Evolutionary conservation across 2,113 vertebrate species (phyloP).

Genomic region (Atrichornis clamosus): DNA sequence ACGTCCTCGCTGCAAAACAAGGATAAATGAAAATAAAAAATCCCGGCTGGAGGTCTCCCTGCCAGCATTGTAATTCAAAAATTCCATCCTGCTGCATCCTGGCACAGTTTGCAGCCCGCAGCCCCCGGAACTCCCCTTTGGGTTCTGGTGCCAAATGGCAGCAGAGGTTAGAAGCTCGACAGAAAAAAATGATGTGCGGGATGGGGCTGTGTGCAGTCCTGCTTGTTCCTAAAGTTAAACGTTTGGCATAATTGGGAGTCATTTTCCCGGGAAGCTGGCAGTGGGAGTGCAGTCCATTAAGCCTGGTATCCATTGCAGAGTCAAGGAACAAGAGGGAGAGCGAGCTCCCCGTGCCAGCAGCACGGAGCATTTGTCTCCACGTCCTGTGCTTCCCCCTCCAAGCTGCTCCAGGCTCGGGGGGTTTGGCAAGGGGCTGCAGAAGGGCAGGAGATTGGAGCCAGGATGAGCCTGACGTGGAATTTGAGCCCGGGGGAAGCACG

Average conservation of each 20-base stretch:
- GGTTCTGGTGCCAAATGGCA: background rate
- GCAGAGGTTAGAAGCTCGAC: background rate
- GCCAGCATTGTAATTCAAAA: background rate
- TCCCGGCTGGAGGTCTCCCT: background rate
- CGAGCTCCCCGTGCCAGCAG: background rate
- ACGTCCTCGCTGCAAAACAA: background rate
- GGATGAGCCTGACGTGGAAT: background rate
- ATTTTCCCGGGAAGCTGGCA: conserved; percentile 12
- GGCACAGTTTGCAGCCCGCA: background rate
- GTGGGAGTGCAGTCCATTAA: background rate
- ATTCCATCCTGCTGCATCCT: background rate
- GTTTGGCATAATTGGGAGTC: background rate
- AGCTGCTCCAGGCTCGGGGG: background rate
- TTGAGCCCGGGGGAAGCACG: background rate
- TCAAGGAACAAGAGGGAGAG: background rate
- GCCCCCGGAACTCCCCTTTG: background rate
- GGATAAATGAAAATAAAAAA: background rate
- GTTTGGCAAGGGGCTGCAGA: background rate
- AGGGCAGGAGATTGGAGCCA: background rate
- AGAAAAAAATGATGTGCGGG: background rate
- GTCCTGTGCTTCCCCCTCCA: background rate
- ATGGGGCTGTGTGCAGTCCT: background rate
- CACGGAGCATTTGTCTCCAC: background rate
- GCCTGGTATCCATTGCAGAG: background rate
- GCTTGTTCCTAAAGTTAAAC: background rate